Conservation (phyloP, 2,797 vertebrate genomes). For the Xiphophorus birchmanni region DNA sequence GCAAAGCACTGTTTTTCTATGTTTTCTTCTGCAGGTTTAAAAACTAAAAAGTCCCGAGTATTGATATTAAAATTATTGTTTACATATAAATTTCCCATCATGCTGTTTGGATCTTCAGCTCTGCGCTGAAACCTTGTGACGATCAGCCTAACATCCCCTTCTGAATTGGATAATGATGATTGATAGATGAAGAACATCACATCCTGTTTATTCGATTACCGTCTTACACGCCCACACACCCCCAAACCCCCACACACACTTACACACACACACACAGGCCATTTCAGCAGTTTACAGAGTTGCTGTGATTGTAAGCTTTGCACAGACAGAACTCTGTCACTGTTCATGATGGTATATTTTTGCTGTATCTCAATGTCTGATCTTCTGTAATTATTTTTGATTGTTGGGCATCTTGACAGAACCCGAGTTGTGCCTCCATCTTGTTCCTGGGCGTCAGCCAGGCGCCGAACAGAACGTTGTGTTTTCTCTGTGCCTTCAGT, state of each 20-base stretch:
- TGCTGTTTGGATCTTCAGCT: neutral
- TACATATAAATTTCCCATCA: neutral
- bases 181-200: constrained; percentile 21
- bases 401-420: constrained; percentile 34
- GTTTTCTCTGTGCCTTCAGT: constrained; percentile 42
- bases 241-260: constrained; percentile 6
- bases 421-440: constrained; percentile 41
- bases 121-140: constrained; percentile 7
- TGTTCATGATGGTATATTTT: constrained; percentile 9
- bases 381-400: constrained; percentile 45
- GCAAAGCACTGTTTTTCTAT: neutral
- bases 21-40: neutral
- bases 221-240: neutral
- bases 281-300: constrained; percentile 4
- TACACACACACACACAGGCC: neutral
- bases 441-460: constrained; percentile 46
- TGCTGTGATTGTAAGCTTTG: constrained; percentile 17
- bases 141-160: neutral
- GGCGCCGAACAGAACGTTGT: constrained; percentile 44
- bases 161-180: constrained; percentile 33
- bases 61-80: neutral
- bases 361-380: constrained; percentile 24
- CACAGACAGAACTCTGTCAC: constrained; percentile 16
- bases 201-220: constrained; percentile 22
- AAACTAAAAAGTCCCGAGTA: neutral